Evolutionary conservation across 2,113 vertebrate genomes (phyloP).

Genomic region (Podocnemis expansa): DNA sequence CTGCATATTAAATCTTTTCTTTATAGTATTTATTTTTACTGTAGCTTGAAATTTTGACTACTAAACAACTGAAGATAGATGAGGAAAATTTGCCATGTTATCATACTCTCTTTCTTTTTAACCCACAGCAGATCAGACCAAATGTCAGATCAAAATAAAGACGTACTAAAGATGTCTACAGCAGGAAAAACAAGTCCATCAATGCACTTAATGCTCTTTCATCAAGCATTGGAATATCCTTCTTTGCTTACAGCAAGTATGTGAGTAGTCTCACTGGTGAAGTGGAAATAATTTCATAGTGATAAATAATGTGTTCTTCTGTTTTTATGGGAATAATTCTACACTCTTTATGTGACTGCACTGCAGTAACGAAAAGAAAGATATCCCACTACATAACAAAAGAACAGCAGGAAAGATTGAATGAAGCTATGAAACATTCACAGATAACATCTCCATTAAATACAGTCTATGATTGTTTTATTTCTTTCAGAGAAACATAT

Average conservation of each 20-base stretch:
- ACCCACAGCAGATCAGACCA: neutral
- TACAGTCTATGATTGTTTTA: neutral
- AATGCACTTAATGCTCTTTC: neutral
- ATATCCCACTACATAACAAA: neutral
- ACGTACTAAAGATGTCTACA: neutral
- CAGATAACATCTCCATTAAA: neutral
- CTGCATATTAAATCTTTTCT: neutral
- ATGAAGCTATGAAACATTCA: fast-evolving
- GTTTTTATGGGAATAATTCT: neutral
- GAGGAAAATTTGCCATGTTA: neutral
- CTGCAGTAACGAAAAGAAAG: neutral
- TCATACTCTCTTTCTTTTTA: neutral
- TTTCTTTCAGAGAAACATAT: neutral
- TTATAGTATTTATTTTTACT: neutral
- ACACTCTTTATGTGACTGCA: neutral
- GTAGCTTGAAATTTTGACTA: conserved; percentile 12
- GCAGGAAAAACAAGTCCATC: neutral
- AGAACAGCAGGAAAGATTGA: neutral
- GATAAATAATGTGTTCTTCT: neutral
- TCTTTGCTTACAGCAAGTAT: neutral
- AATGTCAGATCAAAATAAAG: neutral
- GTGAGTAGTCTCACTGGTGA: neutral
- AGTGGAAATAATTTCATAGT: neutral
- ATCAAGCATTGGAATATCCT: too few relatives aligned
- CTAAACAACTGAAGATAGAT: neutral